Percentiles rank a stretch among this genome's conserved stretches.
These are phyloP conservation scores for Sebastes variabilis DNA, from an alignment of 2,797 vertebrate genomes.

Conservation along the genomic window DNA sequence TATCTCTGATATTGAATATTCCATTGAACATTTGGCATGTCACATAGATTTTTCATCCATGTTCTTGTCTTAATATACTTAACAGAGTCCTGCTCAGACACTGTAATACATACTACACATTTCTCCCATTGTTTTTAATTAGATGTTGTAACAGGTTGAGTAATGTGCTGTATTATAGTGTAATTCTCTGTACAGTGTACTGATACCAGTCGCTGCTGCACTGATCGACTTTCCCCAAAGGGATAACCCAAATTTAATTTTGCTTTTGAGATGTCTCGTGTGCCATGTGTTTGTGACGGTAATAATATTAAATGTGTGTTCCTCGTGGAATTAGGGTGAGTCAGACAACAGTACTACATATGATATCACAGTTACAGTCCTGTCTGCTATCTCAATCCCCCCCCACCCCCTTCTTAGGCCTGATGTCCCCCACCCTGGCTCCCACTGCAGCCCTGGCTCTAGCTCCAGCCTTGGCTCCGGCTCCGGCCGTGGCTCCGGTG, in stretches of 20 bases:
- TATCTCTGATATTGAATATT: neutral
- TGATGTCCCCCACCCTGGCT: conserved; percentile 81
- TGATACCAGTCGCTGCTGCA: neutral
- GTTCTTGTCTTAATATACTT: neutral
- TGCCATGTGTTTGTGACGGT: neutral
- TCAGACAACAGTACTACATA: neutral
- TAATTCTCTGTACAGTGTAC: neutral
- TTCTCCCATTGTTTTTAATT: neutral
- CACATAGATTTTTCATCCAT: neutral
- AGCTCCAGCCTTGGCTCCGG: conserved; percentile 52
- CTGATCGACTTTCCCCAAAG: neutral
- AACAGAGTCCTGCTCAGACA: neutral
- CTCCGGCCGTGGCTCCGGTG: conserved; percentile 48
- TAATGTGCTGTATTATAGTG: neutral
- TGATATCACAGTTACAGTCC: neutral
- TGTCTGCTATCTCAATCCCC: neutral
- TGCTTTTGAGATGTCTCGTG: neutral
- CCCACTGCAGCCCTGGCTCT: conserved; percentile 26
- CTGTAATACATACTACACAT: no score
- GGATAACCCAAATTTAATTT: neutral
- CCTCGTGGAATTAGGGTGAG: neutral
- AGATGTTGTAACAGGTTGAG: neutral
- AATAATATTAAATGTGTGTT: neutral
- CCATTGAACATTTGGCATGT: neutral
- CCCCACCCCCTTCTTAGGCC: conserved; percentile 44